Base-by-base conservation (phyloP, 2,797 vertebrate genomes). In the Sebastes itinus region DNA sequence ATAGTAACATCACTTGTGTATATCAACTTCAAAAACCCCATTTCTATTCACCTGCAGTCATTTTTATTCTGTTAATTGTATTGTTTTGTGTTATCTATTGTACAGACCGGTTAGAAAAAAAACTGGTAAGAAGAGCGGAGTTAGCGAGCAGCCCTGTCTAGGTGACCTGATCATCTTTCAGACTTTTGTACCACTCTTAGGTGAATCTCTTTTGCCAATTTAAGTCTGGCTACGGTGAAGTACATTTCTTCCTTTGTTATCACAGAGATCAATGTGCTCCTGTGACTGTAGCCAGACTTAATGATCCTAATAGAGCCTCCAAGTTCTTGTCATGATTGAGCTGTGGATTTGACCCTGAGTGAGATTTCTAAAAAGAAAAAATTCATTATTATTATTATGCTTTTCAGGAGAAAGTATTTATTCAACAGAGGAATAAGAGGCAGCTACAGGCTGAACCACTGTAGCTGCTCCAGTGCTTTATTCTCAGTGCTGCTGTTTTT, bases 401-500 rank as follows among this genome's bases (percentile, higher is more conserved):
- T 73, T 12, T 67, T 56, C 14, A 73, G 18, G 78, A 68, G 52
- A 78, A 70, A 3, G 35, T 72, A 67, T 72, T 61, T 80, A 61
- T 80, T 82, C 7, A 67, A 70, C 77, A 27, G n/a, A n/a, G 33
- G 42, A 68, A 56, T 56, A 65, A 71, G 64, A 63, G 59, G 62
- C 58, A 52, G 16, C 33, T 62, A 7, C 46, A 82, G 59, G n/a
- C 54, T 61, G 28, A 87, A 77, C 69, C 56, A 61, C 18, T 49
- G 62, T 9, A 16, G 33, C 59, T 71, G 67, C 69, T 59, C n/a
- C 67, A 32, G 30, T 63, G 61, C 72, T 88, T 86, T 78, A 78
- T 78, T 87, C 84, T 86, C 80, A 60, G 73, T 46, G 67, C 71
- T 89, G 81, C 85, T 89, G 87, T 80, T 92, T 86, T 92, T 88